Evolutionary conservation across 2,888 invertebrate genomes (phyloP).

Genomic region (Polymixis flavicincta): DNA sequence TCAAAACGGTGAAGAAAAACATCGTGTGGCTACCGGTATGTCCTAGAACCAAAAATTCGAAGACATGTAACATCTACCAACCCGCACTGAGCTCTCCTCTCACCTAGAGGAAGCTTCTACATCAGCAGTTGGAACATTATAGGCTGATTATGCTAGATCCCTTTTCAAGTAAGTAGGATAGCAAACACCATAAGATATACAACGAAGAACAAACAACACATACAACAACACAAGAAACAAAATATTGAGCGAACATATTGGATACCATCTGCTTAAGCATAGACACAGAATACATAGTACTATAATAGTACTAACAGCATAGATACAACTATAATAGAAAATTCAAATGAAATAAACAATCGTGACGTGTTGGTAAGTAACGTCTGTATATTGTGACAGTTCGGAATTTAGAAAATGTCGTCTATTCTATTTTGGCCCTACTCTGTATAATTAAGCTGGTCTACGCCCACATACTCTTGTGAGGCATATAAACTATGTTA

Average conservation of each 20-base stretch:
- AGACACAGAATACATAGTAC: not conserved
- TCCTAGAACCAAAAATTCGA: no score
- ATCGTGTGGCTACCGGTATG: no score
- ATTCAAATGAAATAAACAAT: not conserved
- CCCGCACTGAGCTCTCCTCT: no score
- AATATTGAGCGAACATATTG: not conserved
- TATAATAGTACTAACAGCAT: no score
- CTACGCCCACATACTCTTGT: conserved; percentile 19
- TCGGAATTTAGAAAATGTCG: conserved; percentile 15
- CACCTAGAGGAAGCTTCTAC: no score
- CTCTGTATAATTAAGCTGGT: not conserved
- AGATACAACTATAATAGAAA: not conserved
- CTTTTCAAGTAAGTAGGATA: not conserved
- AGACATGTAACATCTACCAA: no score
- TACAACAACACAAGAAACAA: not conserved
- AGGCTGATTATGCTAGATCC: not conserved
- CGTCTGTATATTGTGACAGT: conserved; percentile 12
- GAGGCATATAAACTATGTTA: conserved; percentile 4
- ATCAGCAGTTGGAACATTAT: no score
- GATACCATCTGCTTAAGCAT: not conserved
- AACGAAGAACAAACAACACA: not conserved
- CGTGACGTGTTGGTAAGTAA: not conserved
- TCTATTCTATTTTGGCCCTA: conserved; percentile 34
- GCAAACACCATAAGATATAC: not conserved
- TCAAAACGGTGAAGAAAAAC: no score